Conservation (phyloP, 2,113 vertebrate species). For the Apistogramma diplotaenia region DNA sequence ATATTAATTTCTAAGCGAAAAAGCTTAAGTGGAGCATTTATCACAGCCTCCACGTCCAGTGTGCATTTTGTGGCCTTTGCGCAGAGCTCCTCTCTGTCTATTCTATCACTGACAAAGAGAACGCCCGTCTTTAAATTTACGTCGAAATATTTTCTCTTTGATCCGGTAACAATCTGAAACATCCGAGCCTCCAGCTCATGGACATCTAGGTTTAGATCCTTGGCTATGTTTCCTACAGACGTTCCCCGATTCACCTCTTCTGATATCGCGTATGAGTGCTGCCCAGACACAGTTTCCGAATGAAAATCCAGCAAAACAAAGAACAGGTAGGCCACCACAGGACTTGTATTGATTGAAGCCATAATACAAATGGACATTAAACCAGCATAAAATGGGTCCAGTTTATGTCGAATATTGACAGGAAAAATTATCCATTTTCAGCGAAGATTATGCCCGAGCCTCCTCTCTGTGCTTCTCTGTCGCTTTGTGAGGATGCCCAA, state of each 20-base stretch:
- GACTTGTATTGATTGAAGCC: neutral
- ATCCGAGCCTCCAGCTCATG: slow-evolving; percentile 64
- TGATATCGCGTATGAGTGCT: slow-evolving; percentile 61
- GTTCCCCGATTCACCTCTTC: slow-evolving; percentile 71
- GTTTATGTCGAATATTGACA: neutral
- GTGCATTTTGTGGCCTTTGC: slow-evolving; percentile 46
- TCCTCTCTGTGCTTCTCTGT: neutral
- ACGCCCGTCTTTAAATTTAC: slow-evolving; percentile 71
- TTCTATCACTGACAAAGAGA: slow-evolving; percentile 63
- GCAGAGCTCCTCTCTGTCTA: slow-evolving; percentile 73
- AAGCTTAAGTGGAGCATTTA: slow-evolving; percentile 66
- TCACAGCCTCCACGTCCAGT: slow-evolving; percentile 66
- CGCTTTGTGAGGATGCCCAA: slow-evolving; percentile 28
- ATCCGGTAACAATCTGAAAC: slow-evolving; percentile 61
- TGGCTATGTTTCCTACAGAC: slow-evolving; percentile 72
- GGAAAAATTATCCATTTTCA: neutral
- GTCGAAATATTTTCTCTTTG: slow-evolving; percentile 62
- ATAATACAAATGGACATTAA: slow-evolving; percentile 23
- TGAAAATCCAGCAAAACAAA: neutral
- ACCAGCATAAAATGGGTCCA: neutral
- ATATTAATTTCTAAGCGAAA: slow-evolving; percentile 55
- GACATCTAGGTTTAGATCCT: slow-evolving; percentile 63
- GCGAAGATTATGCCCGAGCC: neutral
- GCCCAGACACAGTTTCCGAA: slow-evolving; percentile 20
- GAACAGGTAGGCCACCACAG: neutral